A percentile compares a stretch with the other conserved stretches of the same genome.
Evolutionary conservation across 2,797 vertebrate species (phyloP).

Genomic region (Nyctibius grandis): DNA sequence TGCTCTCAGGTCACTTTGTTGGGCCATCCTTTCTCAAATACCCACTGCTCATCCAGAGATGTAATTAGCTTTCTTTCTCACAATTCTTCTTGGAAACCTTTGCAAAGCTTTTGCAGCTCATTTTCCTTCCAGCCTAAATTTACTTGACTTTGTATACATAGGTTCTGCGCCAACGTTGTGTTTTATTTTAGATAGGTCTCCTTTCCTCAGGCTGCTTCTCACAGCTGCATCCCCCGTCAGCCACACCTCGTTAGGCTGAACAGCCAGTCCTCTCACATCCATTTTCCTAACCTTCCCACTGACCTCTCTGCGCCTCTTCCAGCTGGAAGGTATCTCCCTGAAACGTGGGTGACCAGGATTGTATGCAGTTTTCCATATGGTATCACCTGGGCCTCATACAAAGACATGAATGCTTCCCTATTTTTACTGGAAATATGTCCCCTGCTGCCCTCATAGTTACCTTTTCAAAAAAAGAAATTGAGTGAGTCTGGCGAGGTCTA

Average conservation of each 20-base stretch:
- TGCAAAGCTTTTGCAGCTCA: neutral
- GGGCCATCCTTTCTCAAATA: neutral
- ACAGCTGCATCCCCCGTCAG: neutral
- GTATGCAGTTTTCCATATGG: slow-evolving; percentile 48
- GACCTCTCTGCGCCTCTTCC: slow-evolving; percentile 23
- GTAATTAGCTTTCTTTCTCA: neutral
- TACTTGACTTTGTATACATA: neutral
- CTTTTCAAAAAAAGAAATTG: slow-evolving; percentile 4
- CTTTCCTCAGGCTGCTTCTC: neutral
- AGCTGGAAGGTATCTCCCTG: slow-evolving; percentile 13
- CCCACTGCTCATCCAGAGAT: neutral
- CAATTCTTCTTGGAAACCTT: neutral
- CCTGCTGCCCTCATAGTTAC: neutral
- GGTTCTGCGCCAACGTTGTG: neutral
- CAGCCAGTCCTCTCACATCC: neutral
- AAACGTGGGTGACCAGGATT: neutral
- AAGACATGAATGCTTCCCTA: neutral
- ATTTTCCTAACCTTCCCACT: slow-evolving; percentile 29
- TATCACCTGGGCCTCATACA: slow-evolving; percentile 26
- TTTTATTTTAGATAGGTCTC: neutral
- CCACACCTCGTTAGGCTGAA: neutral
- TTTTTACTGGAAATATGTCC: slow-evolving; percentile 42
- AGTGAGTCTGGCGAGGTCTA: slow-evolving; percentile 36
- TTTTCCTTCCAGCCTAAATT: neutral
- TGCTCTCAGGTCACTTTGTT: neutral